Evolutionary conservation across 2,888 invertebrate species (phyloP), one percentile per base, ranked within the genome.

Genomic region (Tortricodes alternella): DNA sequence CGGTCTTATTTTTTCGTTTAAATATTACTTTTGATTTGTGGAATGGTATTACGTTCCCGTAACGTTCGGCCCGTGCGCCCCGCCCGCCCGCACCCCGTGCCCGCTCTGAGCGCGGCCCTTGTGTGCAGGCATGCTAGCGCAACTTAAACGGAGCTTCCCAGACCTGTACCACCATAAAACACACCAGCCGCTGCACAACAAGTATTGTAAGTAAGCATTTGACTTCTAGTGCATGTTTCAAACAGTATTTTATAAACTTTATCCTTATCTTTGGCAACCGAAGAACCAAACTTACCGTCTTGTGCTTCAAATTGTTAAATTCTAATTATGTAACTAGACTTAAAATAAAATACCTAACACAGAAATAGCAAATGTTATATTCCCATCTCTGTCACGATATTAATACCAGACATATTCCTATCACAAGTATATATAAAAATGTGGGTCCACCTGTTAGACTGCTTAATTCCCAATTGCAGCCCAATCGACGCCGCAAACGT

Each of bases 111-210:
- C 89, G 89, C 89, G 84, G 88, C 89, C 89, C 89, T 89, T 89
- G 90, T 90, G 89, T 94, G 93, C 93, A 95, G 95, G 96, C 94
- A 95, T 95, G 95, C 93, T 96, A 93, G 94, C 94, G 92, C 95
- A 95, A 92, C 94, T 96, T 92, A 95, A 95, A 94, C 93, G 95
- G 93, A 96, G 96, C 93, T 94, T 96, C 92, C 95, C 95, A 85
- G 96, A 96, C 91, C 94, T 96, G 86, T 94, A 95, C 91, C 93
- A 94, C 90, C 90, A 90, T 89, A 94, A 94, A 93, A 94, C 93
- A 78, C 94, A 94, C 83, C 94, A 94, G 91, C 94, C 94, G 80
- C 92, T 94, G 78, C 93, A 94, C 90, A 94, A 94, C 93, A 94
- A 94, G 89, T 92, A 92, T 88, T 91, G 91, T 91, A 85, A 91